Percentiles rank a stretch among this genome's conserved stretches.
Evolutionary conservation across 2,888 invertebrate genomes (phyloP).

Genomic region (Hemistola chrysoprasaria): DNA sequence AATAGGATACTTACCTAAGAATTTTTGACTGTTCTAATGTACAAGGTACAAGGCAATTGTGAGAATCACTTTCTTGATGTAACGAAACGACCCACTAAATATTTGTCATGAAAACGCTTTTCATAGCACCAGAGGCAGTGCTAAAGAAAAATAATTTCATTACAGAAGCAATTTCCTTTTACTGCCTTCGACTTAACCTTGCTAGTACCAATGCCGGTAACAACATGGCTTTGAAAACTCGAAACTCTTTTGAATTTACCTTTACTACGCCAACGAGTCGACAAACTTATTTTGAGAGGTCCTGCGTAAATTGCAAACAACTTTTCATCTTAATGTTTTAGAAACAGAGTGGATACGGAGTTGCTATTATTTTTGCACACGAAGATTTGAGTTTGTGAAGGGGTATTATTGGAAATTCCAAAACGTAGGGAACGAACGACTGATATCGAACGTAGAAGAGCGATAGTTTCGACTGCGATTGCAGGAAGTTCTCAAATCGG

Average conservation of each 20-base stretch:
- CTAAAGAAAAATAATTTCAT: conserved; percentile 56
- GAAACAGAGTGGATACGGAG: conserved; percentile 21
- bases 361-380: conserved; percentile 2
- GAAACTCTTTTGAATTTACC: conserved; percentile 73
- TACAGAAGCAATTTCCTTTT: conserved; percentile 57
- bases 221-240: conserved; percentile 53
- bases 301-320: conserved; percentile 12
- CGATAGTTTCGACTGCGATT: conserved; percentile 69
- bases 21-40: too few species aligned
- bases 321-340: conserved; percentile 31
- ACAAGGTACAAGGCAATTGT: too few species aligned
- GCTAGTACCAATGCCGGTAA: conserved; percentile 40
- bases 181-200: conserved; percentile 50
- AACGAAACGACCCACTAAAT: conserved; percentile 32
- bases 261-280: conserved; percentile 56
- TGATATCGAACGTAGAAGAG: conserved; percentile 60
- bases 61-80: conserved; percentile 14
- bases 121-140: conserved; percentile 39
- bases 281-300: conserved; percentile 19
- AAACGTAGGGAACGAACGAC: conserved; percentile 61
- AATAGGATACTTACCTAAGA: too few species aligned
- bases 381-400: conserved; percentile 24
- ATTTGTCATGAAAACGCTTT: conserved; percentile 33
- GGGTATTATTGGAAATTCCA: conserved; percentile 78
- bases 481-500: conserved; percentile 52